Base-by-base conservation (phyloP, 2,888 invertebrate species). In the Tromatobia lineatoria region DNA sequence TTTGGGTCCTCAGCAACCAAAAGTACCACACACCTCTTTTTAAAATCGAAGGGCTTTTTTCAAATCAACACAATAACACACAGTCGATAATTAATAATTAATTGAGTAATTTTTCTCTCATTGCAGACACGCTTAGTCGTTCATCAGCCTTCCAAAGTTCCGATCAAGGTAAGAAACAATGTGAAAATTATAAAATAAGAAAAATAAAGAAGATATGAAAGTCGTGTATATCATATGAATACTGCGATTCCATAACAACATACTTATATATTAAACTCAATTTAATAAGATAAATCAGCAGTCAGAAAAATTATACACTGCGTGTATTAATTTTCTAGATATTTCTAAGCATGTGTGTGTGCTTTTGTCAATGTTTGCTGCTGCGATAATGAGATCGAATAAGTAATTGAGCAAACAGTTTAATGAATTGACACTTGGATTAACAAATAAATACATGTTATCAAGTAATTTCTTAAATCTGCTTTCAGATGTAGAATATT, bases 1-100 rank as follows among this genome's bases (percentile, higher is more conserved):
- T 10, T 75, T 69, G 50, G 74, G 59, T 74, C 79, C 64, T 75
- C 69, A 25, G 64, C 64, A 75, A 29, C 73, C 67, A 52, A 59
- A 52, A 67, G 67, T 77, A 82, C 29, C 45, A 15, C 34, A 47
- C 57, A 54, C 67, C 69, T 61, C 15, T 20, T 57, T 57, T 18
- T 18, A 57, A 57, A 67, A 0, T 57, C 8, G 13, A 77, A 45
- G 20, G 47, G 25, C 34, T 34, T 77, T 69, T 45, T 34, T 52
- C 23, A 59, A 15, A n/a, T 10, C 34, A 70, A 69, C 18, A 29
- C 25, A 70, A 70, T n/a, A 38, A 29, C 23, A 38, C 34, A 38
- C n/a, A 64, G 52, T 50, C 38, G 34, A 64, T 18, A 38, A 75
- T 75, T 61, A 64, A 64, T 34, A 52, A 74, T 74, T 45, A 13